A percentile compares a stretch with the other conserved stretches of the same genome.
phyloP scores from a whole-genome alignment of 2,888 invertebrate genomes.

The Ernsta delagoae region DNA sequence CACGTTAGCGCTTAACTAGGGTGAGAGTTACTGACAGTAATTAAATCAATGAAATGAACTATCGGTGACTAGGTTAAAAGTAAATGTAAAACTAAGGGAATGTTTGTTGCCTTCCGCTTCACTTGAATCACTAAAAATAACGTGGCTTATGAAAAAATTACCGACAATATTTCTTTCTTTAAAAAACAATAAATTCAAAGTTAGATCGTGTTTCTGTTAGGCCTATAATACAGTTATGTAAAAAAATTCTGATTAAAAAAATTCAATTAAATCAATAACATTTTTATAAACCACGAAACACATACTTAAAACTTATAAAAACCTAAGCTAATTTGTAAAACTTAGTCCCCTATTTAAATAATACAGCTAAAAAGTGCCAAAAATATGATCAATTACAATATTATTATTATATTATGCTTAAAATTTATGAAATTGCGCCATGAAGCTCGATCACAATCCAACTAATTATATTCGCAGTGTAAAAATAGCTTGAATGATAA shows the following conservation, averaged over 20 bases:
- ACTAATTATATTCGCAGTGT: conserved; percentile 50
- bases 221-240: not conserved
- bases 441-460: conserved; percentile 63
- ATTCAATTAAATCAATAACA: conserved; percentile 8
- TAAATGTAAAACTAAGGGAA: conserved; percentile 52
- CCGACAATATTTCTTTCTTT: not conserved
- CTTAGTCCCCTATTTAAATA: conserved; percentile 48
- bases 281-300: conserved; percentile 32
- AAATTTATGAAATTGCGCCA: conserved; percentile 40
- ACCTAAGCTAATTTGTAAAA: conserved; percentile 62
- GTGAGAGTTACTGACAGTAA: conserved; percentile 52
- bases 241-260: not conserved
- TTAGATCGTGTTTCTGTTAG: not conserved
- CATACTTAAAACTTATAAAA: conserved; percentile 35
- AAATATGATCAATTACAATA: conserved; percentile 44
- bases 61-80: conserved; percentile 67
- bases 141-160: conserved; percentile 42
- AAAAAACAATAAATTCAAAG: not conserved
- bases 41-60: conserved; percentile 55
- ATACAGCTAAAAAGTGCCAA: conserved; percentile 57
- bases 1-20: conserved; percentile 55
- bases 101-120: conserved; percentile 50
- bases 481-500: conserved; percentile 31
- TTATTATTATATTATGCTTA: conserved; percentile 40
- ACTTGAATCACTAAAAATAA: conserved; percentile 37